Conservation (phyloP, 2,888 invertebrate species). For the Heteromyza rotundicornis region DNA sequence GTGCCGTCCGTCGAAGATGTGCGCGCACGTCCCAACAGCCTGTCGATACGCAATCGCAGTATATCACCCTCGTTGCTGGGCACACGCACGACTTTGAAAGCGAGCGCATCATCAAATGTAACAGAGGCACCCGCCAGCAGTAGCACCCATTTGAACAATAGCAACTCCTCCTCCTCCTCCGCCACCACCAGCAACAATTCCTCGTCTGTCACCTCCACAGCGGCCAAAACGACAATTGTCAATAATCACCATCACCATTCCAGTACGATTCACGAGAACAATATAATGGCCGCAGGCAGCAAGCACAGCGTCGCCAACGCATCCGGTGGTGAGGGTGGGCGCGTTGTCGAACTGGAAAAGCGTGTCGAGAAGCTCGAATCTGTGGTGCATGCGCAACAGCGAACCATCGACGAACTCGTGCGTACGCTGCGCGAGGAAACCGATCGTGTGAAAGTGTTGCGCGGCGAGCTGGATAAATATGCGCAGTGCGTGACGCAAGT, state of each 20-base stretch:
- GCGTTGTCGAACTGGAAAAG: slow-evolving; percentile 54
- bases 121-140: slow-evolving; percentile 6
- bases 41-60: slow-evolving; percentile 57
- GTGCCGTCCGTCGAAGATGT: slow-evolving; percentile 48
- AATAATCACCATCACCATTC: slow-evolving; percentile 12
- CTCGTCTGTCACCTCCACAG: slow-evolving; percentile 19
- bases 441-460: slow-evolving; percentile 70
- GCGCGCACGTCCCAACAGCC: slow-evolving; percentile 54
- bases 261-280: background rate
- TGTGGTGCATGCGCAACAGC: slow-evolving; percentile 60
- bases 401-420: slow-evolving; percentile 71
- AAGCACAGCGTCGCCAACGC: too few relatives aligned
- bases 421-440: slow-evolving; percentile 69
- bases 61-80: slow-evolving; percentile 51
- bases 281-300: background rate
- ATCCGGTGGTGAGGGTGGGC: slow-evolving; percentile 28
- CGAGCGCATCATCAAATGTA: slow-evolving; percentile 22
- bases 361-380: slow-evolving; percentile 58
- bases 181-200: too few relatives aligned
- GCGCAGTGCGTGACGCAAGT: slow-evolving; percentile 76
- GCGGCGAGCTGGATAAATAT: slow-evolving; percentile 73
- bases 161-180: slow-evolving; percentile 13
- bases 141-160: slow-evolving; percentile 15
- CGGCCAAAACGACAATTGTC: slow-evolving; percentile 11
- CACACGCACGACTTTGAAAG: background rate